phyloP scores from a whole-genome alignment of 2,113 vertebrate species.

The Mellivora capensis region DNA sequence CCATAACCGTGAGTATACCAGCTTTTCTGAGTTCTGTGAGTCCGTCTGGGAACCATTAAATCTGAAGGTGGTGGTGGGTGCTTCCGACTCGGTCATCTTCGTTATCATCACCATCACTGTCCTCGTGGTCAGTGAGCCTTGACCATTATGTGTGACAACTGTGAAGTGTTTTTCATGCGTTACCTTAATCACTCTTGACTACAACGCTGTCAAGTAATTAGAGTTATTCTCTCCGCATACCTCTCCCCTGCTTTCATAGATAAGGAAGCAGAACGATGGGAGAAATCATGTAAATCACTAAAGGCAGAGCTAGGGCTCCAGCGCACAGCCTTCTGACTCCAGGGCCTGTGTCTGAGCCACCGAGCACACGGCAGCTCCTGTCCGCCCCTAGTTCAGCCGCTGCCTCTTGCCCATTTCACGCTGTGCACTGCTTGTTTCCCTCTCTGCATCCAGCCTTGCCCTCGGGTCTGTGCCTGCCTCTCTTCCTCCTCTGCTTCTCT shows the following conservation, averaged over 20 bases:
- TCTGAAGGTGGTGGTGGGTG: not conserved
- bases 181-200: not conserved
- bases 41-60: not conserved
- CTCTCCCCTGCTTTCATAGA: not conserved
- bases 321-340: not conserved
- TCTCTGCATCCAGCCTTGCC: not conserved
- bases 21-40: not conserved
- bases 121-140: not conserved
- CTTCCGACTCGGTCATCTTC: not conserved
- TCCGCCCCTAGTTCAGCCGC: not conserved
- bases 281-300: not conserved
- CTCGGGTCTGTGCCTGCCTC: not conserved
- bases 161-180: not conserved
- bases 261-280: not conserved
- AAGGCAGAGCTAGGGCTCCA: not conserved
- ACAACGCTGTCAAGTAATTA: not conserved
- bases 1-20: not conserved
- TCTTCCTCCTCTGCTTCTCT: not conserved
- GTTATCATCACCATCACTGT: not conserved
- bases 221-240: not conserved
- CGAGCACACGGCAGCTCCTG: not conserved
- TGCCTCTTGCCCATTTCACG: not conserved
- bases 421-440: not conserved
- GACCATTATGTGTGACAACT: not conserved
- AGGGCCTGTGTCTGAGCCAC: not conserved